These are phyloP conservation scores for Pampus argenteus DNA, from an alignment of 2,797 vertebrate genomes.

Conservation along the genomic window DNA sequence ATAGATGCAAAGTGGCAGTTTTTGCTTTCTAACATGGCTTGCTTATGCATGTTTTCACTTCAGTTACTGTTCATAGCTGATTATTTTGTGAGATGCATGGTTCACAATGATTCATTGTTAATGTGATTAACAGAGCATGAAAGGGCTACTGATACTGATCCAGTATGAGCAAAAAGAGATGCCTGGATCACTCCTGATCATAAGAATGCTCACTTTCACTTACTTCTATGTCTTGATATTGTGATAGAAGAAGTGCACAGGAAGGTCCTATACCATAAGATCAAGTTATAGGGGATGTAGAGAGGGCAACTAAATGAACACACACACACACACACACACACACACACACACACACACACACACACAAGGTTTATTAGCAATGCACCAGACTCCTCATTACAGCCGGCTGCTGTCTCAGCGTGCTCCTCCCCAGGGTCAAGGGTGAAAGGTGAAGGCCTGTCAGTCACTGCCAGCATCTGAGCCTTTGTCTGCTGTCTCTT, in stretches of 20 bases:
- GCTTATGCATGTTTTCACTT: too few relatives aligned
- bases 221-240: not conserved
- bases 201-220: not conserved
- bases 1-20: too few relatives aligned
- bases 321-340: slow-evolving; percentile 27
- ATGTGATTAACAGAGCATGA: too few relatives aligned
- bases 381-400: slow-evolving; percentile 49
- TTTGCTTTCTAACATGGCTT: too few relatives aligned
- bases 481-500: slow-evolving; percentile 38
- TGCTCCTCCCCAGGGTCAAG: slow-evolving; percentile 33
- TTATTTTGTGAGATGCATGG: too few relatives aligned
- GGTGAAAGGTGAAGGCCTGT: slow-evolving; percentile 53
- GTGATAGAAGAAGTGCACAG: not conserved
- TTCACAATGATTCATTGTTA: too few relatives aligned
- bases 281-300: not conserved
- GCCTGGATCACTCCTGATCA: not conserved
- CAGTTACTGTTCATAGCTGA: too few relatives aligned
- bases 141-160: too few relatives aligned
- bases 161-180: too few relatives aligned
- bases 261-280: too few relatives aligned
- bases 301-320: not conserved
- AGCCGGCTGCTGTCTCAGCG: slow-evolving; percentile 33
- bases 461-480: slow-evolving; percentile 29
- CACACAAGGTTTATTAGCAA: slow-evolving; percentile 31
- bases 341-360: slow-evolving; percentile 27